phyloP scores from a whole-genome alignment of 2,113 vertebrate genomes.

The Cheirogaleus medius region DNA sequence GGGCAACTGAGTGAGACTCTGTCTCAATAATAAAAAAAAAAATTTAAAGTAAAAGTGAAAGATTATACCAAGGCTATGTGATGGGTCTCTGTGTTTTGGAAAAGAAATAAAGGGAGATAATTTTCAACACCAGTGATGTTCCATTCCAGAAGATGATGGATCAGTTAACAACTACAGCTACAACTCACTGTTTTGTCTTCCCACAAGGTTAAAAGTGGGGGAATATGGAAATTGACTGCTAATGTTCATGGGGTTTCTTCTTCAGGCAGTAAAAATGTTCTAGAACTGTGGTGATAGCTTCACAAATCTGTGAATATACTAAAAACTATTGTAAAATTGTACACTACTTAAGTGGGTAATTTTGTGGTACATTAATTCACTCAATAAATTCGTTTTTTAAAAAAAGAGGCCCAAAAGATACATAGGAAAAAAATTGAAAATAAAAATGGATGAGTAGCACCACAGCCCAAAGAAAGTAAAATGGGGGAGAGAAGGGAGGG shows the following conservation, averaged over 20 bases:
- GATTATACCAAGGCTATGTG: background rate
- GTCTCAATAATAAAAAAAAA: no score
- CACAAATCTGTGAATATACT: background rate
- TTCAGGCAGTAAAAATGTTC: background rate
- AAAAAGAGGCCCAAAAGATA: background rate
- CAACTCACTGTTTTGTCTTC: slow-evolving; percentile 11
- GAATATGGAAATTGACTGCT: background rate
- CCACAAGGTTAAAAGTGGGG: background rate
- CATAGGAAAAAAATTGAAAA: background rate
- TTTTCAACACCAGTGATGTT: background rate
- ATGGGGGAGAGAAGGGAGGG: background rate
- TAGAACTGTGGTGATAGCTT: slow-evolving; percentile 9
- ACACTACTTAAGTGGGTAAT: background rate
- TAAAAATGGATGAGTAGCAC: background rate
- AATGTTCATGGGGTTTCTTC: background rate
- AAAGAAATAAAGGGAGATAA: background rate
- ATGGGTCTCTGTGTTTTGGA: background rate
- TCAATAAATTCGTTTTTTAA: slow-evolving; percentile 14
- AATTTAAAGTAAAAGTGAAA: background rate
- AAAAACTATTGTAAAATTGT: background rate
- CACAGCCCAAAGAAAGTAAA: background rate
- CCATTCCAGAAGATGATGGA: slow-evolving; percentile 4
- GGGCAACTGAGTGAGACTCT: no score
- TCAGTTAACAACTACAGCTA: background rate
- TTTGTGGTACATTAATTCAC: background rate